Base-by-base conservation (phyloP, 2,113 vertebrate species). In the Oenanthe oenanthe region DNA sequence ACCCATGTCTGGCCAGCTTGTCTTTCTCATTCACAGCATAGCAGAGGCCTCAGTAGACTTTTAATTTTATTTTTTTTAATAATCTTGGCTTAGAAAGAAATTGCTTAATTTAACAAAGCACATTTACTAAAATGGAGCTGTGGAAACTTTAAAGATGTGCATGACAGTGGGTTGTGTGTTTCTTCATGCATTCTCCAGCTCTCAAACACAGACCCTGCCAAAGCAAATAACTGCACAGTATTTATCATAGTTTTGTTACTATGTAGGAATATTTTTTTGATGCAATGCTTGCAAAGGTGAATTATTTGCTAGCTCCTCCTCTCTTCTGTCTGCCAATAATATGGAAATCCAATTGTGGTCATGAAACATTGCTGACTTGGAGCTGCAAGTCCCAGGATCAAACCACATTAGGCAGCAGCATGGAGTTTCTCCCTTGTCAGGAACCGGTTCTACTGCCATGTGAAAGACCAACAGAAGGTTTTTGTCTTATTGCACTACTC, bases 241-340 rank as follows among this genome's bases (percentile, higher is more conserved):
- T 97, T 97, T 96, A 95, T 97, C 94, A 88, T 80, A 85, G 92
- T 58, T 96, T 89, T 96, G 91, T 97, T 89, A 94, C 85, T 80
- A 75, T 62, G 95, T 75, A 93, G 85, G 94, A 96, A 95, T 95
- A 88, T 72, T 90, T 95, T 93, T 77, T 88, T 58, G 47, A 74
- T 71, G 73, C 75, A 73, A 38, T 67, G 61, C 71, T 75, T 89
- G 50, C 54, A 45, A 85, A 95, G 89, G 89, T 95, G 93, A 92
- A 58, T 43, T 62, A 10, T 85, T 95, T 83, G 34, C 88, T 91
- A 89, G 67, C 45, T 94, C 29, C 73, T 89, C 42, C 62, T 80
- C 38, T 85, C 38, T 83, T 88, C 50, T 80, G 45, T 74, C 67
- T 95, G 89, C 42, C 85, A 90, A 13, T 34, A 80, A 62, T 24